Base-by-base conservation (phyloP, 2,113 vertebrate genomes). In the Erinaceus europaeus region DNA sequence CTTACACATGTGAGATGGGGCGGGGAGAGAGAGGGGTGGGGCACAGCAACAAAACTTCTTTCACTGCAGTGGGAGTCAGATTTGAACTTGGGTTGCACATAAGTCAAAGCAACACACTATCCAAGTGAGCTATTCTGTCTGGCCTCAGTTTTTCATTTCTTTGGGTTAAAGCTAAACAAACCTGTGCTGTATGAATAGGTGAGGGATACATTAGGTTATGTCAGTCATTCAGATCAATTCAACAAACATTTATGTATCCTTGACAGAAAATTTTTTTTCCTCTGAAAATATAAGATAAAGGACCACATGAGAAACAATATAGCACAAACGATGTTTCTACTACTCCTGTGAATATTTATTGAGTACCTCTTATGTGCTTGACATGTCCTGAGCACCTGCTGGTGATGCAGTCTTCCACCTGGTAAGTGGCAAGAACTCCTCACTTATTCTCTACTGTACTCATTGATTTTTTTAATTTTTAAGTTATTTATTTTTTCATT, bases 141-240 rank as follows among this genome's bases (percentile, higher is more conserved):
- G 44, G 55, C 44, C 25, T n/a, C 72, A 25, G 12, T 80, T 85
- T 87, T 48, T 81, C n/a, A 23, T 50, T 87, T 91, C 20, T 84
- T 82, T 48, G 52, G 40, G 14, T 69, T 34, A 44, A 86, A 88
- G 25, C 36, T 72, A 73, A 69, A 78, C 74, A 32, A 12, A 9
- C n/a, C 68, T 46, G 15, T 32, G 23, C n/a, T 29, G n/a, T 9
- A 3, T 74, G 21, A 52, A 10, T 11, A 67, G 67, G n/a, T 27
- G 25, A 62, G 42, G 91, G 29, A 64, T 1, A 17, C 34, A 27
- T 23, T 48, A 50, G n/a, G 18, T 42, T 82, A 44, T 62, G 67
- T 77, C n/a, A 44, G 18, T 65, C 76, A 84, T 84, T 90, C 21
- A 61, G 42, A 64, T 48, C 57, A 77, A 23, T 46, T 55, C 40